These are phyloP conservation scores for Globia sparganii DNA, from an alignment of 2,888 invertebrate genomes.

Conservation along the genomic window DNA sequence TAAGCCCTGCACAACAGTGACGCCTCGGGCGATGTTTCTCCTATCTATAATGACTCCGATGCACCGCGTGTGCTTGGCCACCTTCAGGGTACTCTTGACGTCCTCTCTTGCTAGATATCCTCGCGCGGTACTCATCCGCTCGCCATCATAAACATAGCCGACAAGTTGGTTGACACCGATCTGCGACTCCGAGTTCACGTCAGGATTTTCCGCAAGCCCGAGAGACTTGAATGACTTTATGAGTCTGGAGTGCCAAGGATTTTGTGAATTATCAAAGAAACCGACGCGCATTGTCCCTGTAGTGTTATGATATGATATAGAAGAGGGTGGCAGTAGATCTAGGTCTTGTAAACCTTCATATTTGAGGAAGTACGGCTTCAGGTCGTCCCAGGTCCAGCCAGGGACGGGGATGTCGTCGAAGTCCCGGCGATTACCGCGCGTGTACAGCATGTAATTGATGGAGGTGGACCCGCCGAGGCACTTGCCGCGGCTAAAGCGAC, in stretches of 20 bases:
- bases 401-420: conserved; percentile 72
- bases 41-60: conserved; percentile 76
- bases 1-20: conserved; percentile 67
- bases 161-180: conserved; percentile 76
- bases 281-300: conserved; percentile 74
- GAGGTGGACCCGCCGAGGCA: conserved; percentile 83
- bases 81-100: conserved; percentile 69
- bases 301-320: conserved; percentile 78
- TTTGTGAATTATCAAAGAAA: conserved; percentile 73
- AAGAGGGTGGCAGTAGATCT: conserved; percentile 72
- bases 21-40: conserved; percentile 71
- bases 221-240: conserved; percentile 70
- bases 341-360: conserved; percentile 77
- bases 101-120: conserved; percentile 73
- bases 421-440: conserved; percentile 78
- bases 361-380: conserved; percentile 79
- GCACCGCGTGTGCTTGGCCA: conserved; percentile 75
- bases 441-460: conserved; percentile 83
- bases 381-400: conserved; percentile 79
- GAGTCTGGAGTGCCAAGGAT: conserved; percentile 77
- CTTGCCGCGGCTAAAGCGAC: conserved; percentile 79
- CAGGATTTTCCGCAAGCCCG: conserved; percentile 75
- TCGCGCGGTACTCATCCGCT: conserved; percentile 78
- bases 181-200: conserved; percentile 78
- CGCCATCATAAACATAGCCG: conserved; percentile 75